Evolutionary conservation across 1,140 invertebrate species (phyloP).

Genomic region (Laupala kohalensis): DNA sequence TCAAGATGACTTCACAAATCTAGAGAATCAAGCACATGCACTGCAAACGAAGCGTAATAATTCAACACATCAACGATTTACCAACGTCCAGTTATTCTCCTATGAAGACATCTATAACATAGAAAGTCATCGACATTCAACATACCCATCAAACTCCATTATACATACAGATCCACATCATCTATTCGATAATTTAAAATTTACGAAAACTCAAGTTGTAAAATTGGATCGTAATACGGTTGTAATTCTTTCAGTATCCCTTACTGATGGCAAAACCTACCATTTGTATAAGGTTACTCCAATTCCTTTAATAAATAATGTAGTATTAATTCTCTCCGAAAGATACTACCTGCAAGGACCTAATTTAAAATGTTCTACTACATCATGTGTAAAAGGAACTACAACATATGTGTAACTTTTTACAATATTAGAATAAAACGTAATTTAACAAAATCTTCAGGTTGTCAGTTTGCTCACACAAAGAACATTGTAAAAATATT

Average conservation of each 20-base stretch:
- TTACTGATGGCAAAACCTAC: not conserved
- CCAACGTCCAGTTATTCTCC: too few species aligned
- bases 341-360: not conserved
- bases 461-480: not conserved
- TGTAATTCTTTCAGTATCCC: not conserved
- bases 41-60: too few species aligned
- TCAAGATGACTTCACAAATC: too few species aligned
- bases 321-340: not conserved
- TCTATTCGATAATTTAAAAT: not conserved
- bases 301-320: not conserved
- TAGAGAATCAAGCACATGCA: too few species aligned
- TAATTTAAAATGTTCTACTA: not conserved
- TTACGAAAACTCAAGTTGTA: not conserved
- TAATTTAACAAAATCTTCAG: not conserved
- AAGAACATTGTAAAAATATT: too few species aligned
- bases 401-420: not conserved
- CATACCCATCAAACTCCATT: too few species aligned
- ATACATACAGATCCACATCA: too few species aligned
- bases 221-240: not conserved
- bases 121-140: too few species aligned
- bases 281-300: not conserved
- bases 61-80: too few species aligned
- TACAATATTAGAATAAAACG: not conserved
- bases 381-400: not conserved
- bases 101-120: too few species aligned